Conservation (phyloP, 1,140 invertebrate species). For the Heterodera carotae region DNA sequence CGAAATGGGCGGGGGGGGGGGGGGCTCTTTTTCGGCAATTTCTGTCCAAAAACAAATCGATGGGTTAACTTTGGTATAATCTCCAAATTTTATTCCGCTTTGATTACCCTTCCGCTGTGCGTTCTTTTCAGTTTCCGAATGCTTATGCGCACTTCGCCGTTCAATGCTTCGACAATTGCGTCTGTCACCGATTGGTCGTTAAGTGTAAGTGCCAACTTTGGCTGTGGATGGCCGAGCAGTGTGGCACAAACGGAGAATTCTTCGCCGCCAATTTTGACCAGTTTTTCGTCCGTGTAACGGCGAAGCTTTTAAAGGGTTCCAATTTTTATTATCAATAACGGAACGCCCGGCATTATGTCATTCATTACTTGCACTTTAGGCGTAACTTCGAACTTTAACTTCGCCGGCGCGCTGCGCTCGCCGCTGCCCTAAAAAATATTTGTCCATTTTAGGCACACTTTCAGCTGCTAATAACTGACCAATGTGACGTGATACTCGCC, state of each 20-base stretch:
- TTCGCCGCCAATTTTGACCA: conserved; percentile 33
- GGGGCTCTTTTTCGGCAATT: too few relatives aligned
- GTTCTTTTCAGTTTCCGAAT: conserved; percentile 32
- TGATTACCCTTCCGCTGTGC: conserved; percentile 27
- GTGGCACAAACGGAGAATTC: conserved; percentile 38
- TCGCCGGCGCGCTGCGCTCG: conserved; percentile 41
- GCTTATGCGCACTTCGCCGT: conserved; percentile 38
- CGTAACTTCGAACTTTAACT: conserved; percentile 51
- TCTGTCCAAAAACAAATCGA: too few relatives aligned
- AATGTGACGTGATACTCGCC: conserved; percentile 54
- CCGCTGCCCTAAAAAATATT: conserved; percentile 41
- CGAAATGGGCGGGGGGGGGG: too few relatives aligned
- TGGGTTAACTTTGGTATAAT: too few relatives aligned
- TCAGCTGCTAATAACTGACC: not conserved
- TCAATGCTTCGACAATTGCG: conserved; percentile 38
- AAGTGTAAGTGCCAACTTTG: conserved; percentile 50
- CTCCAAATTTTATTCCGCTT: too few relatives aligned
- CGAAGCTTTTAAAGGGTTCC: conserved; percentile 13
- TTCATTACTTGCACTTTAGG: conserved; percentile 41
- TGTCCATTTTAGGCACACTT: not conserved
- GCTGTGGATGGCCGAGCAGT: conserved; percentile 45
- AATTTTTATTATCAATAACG: conserved; percentile 13
- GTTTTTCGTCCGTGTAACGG: conserved; percentile 17
- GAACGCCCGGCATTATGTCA: conserved; percentile 20
- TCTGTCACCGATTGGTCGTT: conserved; percentile 39